Conservation (phyloP, 2,888 invertebrate genomes). For the Acrobasis repandana region DNA sequence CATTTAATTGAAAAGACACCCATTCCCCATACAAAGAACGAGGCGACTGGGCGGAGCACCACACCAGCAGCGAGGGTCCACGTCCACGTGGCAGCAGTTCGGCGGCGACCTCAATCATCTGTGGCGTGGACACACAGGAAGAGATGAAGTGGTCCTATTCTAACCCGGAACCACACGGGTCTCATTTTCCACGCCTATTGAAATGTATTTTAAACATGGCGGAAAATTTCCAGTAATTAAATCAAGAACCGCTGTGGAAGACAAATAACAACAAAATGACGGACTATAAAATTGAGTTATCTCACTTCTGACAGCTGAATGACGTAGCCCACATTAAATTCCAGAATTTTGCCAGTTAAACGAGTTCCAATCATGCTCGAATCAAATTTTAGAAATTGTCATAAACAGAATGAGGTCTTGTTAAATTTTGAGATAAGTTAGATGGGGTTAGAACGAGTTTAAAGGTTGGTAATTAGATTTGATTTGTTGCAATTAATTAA, state of each 20-base stretch:
- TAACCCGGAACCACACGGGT: too few relatives aligned
- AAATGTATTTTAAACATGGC: not conserved
- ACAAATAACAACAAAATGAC: constrained; percentile 18
- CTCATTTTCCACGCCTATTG: not conserved
- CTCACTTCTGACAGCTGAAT: constrained; percentile 13
- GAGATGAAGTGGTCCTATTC: too few relatives aligned
- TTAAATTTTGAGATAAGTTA: constrained; percentile 2
- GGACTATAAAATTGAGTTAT: constrained; percentile 15
- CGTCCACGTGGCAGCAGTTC: too few relatives aligned
- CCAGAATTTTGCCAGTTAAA: constrained; percentile 3
- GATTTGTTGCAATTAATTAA: too few relatives aligned
- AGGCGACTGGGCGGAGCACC: too few relatives aligned
- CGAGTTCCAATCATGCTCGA: constrained; percentile 9
- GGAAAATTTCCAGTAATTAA: not conserved
- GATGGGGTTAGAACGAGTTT: not conserved
- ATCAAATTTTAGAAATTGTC: constrained; percentile 11
- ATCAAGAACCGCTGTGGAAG: constrained; percentile 2
- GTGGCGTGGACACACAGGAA: too few relatives aligned
- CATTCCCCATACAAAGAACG: too few relatives aligned
- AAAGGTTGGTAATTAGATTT: too few relatives aligned
- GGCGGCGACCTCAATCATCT: too few relatives aligned
- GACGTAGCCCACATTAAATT: constrained; percentile 14
- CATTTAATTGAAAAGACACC: too few relatives aligned
- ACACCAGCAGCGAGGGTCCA: too few relatives aligned
- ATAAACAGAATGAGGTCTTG: constrained; percentile 1